phyloP scores from a whole-genome alignment of 2,888 invertebrate species.

The Vannuccia rotundouncinata region DNA sequence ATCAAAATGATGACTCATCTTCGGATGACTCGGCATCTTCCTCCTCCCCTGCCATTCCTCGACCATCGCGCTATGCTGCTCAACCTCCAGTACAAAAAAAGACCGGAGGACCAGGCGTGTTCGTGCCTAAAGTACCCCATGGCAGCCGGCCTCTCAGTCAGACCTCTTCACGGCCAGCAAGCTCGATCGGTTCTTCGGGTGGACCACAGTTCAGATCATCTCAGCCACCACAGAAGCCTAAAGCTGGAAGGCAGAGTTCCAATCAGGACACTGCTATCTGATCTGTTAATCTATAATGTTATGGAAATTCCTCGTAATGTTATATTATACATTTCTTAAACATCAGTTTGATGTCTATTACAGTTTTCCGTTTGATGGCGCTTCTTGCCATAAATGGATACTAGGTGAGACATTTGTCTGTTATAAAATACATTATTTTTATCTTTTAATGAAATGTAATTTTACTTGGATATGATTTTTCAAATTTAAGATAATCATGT shows the following conservation, averaged over 20 bases:
- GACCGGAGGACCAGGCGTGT: background rate
- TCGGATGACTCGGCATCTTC: background rate
- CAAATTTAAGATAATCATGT: too few species aligned
- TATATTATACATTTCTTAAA: too few species aligned
- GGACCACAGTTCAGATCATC: background rate
- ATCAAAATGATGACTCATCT: background rate
- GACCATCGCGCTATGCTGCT: background rate
- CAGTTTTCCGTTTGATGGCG: too few species aligned
- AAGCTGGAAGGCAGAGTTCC: background rate
- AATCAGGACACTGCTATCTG: background rate
- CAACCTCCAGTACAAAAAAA: background rate
- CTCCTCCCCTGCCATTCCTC: background rate
- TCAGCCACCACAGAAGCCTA: background rate
- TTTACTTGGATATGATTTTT: too few species aligned
- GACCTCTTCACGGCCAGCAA: background rate
- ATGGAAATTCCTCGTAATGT: too few species aligned
- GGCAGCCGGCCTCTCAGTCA: background rate
- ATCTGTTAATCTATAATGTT: too few species aligned
- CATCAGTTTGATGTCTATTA: too few species aligned
- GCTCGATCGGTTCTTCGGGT: background rate
- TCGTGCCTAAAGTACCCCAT: background rate
- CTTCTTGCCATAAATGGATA: too few species aligned
- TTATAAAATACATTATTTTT: too few species aligned
- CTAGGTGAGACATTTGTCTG: too few species aligned
- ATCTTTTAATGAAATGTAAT: too few species aligned